Percentiles rank a stretch among this genome's conserved stretches.
Conservation (phyloP, 2,797 vertebrate genomes). For the Pipistrellus pipistrellus region DNA sequence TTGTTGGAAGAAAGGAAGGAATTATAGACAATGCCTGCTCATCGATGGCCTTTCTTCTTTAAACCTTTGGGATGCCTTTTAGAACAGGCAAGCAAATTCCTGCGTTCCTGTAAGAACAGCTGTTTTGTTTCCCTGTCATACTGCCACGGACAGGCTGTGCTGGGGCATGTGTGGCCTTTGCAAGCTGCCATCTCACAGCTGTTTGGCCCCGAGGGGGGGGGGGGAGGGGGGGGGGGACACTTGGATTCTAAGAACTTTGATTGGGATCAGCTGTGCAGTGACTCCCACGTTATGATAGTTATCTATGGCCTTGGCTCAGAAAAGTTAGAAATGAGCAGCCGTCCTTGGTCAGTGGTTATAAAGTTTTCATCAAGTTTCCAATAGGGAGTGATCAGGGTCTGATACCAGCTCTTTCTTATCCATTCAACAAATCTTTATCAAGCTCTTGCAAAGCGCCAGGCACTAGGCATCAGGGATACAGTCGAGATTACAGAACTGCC, state of each 20-base stretch:
- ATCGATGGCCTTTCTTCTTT: not conserved
- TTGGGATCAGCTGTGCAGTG: slow-evolving; percentile 5
- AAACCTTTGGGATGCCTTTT: slow-evolving; percentile 22
- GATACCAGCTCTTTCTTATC: not conserved
- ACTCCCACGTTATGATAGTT: not conserved
- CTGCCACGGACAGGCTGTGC: slow-evolving; percentile 50
- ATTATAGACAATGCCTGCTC: not conserved
- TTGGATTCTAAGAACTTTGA: not conserved
- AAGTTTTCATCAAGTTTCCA: not conserved
- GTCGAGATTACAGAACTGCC: not conserved
- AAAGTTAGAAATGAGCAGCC: not conserved
- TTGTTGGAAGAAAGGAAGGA: not conserved
- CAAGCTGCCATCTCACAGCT: not conserved
- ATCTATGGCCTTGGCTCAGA: not conserved
- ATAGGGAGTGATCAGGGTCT: not conserved
- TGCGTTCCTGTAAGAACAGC: slow-evolving; percentile 27
- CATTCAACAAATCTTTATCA: not conserved
- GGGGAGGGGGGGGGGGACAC: not conserved
- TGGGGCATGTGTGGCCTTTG: not conserved
- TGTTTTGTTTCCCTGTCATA: slow-evolving; percentile 45
- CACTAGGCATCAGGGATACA: not conserved
- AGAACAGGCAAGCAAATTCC: not conserved
- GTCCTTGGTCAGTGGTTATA: not conserved
- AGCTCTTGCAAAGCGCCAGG: not conserved
- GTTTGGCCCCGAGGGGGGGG: not conserved